These are phyloP conservation scores for Tapirus terrestris DNA, from an alignment of 2,113 vertebrate species.

Conservation along the genomic window DNA sequence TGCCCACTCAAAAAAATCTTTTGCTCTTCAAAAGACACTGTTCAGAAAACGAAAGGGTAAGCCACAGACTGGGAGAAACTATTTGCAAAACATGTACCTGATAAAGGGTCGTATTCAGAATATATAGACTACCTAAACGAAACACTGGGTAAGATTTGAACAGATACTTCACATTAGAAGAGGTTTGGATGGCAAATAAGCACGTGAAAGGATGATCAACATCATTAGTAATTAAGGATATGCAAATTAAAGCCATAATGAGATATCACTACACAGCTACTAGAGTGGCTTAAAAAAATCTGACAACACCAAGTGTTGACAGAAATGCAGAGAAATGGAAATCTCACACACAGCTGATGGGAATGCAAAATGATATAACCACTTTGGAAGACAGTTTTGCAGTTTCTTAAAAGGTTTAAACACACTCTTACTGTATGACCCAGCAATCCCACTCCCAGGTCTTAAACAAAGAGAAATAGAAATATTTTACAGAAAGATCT, in stretches of 20 bases:
- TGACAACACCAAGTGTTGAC: background rate
- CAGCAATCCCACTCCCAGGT: background rate
- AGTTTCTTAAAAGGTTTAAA: background rate
- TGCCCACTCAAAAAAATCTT: background rate
- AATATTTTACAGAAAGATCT: background rate
- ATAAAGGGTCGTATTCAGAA: background rate
- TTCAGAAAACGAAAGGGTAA: background rate
- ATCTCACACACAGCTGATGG: background rate
- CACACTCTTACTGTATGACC: background rate
- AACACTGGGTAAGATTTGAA: background rate
- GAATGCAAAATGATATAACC: background rate
- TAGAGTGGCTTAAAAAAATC: background rate
- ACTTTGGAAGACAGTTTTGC: background rate
- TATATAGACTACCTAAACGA: background rate
- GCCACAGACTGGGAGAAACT: background rate
- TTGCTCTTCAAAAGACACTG: background rate
- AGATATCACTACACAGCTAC: background rate
- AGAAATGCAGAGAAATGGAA: background rate
- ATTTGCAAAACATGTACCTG: background rate
- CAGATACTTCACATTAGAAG: background rate
- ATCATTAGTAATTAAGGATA: background rate
- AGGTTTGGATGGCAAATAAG: background rate
- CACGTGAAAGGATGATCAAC: background rate
- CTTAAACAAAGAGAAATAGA: slow-evolving; percentile 12
- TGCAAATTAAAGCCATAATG: background rate